Percentiles rank a stretch among this genome's conserved stretches.
These are phyloP conservation scores for Drosophila oshimai DNA, from an alignment of 1,140 invertebrate genomes.

Conservation along the genomic window DNA sequence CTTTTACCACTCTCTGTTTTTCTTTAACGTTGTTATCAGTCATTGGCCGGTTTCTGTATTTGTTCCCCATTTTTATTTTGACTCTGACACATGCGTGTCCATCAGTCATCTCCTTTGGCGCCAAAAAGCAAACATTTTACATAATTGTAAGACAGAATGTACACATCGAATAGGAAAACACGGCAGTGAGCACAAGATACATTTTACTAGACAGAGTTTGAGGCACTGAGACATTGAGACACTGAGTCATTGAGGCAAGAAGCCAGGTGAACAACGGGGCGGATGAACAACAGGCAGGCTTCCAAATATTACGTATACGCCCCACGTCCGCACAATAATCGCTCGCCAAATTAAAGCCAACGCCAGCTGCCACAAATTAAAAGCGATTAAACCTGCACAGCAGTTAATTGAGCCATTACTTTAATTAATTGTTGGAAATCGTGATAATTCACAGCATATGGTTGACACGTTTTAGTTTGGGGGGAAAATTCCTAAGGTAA, in stretches of 20 bases:
- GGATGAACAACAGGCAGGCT: conserved; percentile 19
- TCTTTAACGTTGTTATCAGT: conserved; percentile 16
- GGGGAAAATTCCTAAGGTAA: neutral
- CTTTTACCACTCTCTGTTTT: neutral
- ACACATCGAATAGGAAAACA: conserved; percentile 11
- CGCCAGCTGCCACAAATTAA: conserved; percentile 25
- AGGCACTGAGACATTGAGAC: too few relatives aligned
- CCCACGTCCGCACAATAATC: conserved; percentile 8
- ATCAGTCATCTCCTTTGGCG: conserved; percentile 40
- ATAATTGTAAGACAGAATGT: conserved; percentile 35
- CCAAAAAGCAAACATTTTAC: conserved; percentile 47
- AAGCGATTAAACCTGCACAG: conserved; percentile 18
- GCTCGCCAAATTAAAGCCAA: conserved; percentile 21
- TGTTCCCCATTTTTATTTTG: neutral
- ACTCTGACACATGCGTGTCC: conserved; percentile 32
- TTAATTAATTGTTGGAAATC: conserved; percentile 27
- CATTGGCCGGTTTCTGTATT: neutral
- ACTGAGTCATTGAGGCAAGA: too few relatives aligned
- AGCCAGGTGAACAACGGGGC: conserved; percentile 16
- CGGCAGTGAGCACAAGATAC: neutral
- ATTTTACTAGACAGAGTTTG: conserved; percentile 1
- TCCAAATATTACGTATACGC: conserved; percentile 59
- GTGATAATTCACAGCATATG: conserved; percentile 9
- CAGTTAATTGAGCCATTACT: conserved; percentile 38
- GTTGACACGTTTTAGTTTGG: neutral